A percentile compares a stretch with the other conserved stretches of the same genome.
phyloP scores from a whole-genome alignment of 2,888 invertebrate genomes.

The Zootermopsis nevadensis region DNA sequence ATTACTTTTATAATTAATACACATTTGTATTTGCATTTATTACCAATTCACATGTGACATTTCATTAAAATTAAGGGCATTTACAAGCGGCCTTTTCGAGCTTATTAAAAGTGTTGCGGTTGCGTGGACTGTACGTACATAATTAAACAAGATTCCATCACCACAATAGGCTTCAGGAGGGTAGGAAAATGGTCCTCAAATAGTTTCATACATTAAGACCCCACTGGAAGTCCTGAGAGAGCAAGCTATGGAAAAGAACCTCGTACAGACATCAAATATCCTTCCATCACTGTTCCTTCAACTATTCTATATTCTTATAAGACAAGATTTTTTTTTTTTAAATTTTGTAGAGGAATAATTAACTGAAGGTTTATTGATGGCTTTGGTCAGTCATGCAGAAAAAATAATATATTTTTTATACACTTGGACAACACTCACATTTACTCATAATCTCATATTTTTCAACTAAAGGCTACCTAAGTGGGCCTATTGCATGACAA shows the following conservation, averaged over 20 bases:
- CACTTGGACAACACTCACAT: slow-evolving; percentile 30
- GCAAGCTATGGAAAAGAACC: slow-evolving; percentile 24
- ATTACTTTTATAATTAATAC: slow-evolving; percentile 8
- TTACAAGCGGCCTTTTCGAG: slow-evolving; percentile 42
- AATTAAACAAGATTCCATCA: slow-evolving; percentile 38
- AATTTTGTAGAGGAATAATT: slow-evolving; percentile 6
- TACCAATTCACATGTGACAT: slow-evolving; percentile 46
- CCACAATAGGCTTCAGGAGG: slow-evolving; percentile 17
- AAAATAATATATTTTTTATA: slow-evolving; percentile 22
- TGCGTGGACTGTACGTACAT: slow-evolving; percentile 28
- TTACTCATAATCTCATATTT: slow-evolving; percentile 28
- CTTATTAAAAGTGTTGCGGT: slow-evolving; percentile 28
- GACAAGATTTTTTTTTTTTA: neutral
- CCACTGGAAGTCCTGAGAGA: slow-evolving; percentile 22
- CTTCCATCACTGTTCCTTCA: slow-evolving; percentile 8
- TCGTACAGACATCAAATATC: neutral
- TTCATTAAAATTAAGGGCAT: slow-evolving; percentile 41
- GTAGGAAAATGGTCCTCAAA: slow-evolving; percentile 41
- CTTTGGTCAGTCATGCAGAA: slow-evolving; percentile 46
- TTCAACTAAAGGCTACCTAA: neutral
- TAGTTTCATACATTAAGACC: slow-evolving; percentile 21
- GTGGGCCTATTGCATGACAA: slow-evolving; percentile 4
- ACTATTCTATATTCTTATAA: neutral
- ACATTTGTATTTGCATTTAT: slow-evolving; percentile 47
- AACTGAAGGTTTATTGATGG: slow-evolving; percentile 24